Evolutionary conservation across 2,888 invertebrate genomes (phyloP), one percentile per base, ranked within the genome.

Genomic region (Cistogaster globosa): DNA sequence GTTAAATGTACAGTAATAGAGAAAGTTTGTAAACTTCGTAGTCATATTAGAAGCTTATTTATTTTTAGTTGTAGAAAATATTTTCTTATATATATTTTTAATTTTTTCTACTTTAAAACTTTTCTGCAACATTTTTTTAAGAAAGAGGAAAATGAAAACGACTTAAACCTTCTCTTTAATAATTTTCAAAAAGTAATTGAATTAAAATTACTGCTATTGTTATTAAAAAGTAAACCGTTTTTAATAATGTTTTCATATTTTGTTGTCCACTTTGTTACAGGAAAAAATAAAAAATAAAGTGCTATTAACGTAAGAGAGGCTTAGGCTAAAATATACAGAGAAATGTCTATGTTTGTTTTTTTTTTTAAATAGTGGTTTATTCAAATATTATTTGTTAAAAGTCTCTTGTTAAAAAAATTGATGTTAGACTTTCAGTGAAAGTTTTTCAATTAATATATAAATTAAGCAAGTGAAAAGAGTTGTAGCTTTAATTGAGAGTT

Each of bases 121-220:
- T 69, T 77, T 38, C 53, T 60, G 9, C 42, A 20, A 72, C 7
- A 8, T 16, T 83, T 60, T 51, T 63, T 45, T 53, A 57, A 20
- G 16, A n/a, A 55, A 58, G 14, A 8, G n/a, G 42, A 58, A 51
- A 32, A 76, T 36, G 16, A 62, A 72, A 14, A 67, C 38, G 22
- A n/a, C 58, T 77, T 38, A 16, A 2, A 48, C 62, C 20, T 51
- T 51, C 11, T n/a, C 32, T 2, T 1, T 62, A 6, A 62, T 60
- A 68, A 60, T 60, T 6, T 71, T 57, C 18, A 22, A 48, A 75
- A 69, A 62, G 63, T 60, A 75, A 79, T 71, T 84, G 71, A 75
- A 67, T 84, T 74, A 62, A 57, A 74, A 72, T 45, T 68, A 68
- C 62, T 76, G 63, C 45, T 69, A 7, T 16, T 14, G 45, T 45